Percentiles rank a stretch among this genome's conserved stretches.
Evolutionary conservation across 2,797 vertebrate species (phyloP).

Genomic region (Falco rusticolus): DNA sequence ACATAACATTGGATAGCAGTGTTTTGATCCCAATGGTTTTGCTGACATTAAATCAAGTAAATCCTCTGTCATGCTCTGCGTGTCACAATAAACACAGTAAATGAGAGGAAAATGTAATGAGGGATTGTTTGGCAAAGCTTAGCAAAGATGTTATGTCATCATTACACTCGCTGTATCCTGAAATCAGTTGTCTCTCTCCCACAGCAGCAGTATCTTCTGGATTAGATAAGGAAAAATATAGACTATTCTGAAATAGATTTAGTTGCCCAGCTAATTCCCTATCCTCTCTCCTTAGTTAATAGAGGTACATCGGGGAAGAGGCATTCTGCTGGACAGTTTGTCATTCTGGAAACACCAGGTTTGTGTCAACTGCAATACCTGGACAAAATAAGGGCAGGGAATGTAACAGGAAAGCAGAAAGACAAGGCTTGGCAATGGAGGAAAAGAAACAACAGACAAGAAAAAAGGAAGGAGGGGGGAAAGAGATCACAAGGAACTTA

Average conservation of each 20-base stretch:
- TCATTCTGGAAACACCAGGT: not conserved
- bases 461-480: not conserved
- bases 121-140: constrained; percentile 11
- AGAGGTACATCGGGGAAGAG: not conserved
- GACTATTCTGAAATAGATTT: not conserved
- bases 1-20: not conserved
- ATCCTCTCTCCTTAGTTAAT: not conserved
- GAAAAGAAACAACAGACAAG: not conserved
- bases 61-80: not conserved
- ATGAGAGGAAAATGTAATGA: constrained; percentile 34
- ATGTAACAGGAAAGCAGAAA: not conserved
- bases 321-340: not conserved
- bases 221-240: not conserved
- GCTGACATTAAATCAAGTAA: not conserved
- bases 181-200: not conserved
- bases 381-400: not conserved
- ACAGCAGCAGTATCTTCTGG: not conserved
- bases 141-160: not conserved
- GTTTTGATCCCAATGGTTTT: not conserved
- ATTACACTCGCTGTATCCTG: not conserved
- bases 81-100: not conserved
- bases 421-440: not conserved
- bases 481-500: not conserved
- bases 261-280: not conserved
- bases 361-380: not conserved